phyloP scores from a whole-genome alignment of 2,888 invertebrate genomes.

The Muschampia plurimacula region DNA sequence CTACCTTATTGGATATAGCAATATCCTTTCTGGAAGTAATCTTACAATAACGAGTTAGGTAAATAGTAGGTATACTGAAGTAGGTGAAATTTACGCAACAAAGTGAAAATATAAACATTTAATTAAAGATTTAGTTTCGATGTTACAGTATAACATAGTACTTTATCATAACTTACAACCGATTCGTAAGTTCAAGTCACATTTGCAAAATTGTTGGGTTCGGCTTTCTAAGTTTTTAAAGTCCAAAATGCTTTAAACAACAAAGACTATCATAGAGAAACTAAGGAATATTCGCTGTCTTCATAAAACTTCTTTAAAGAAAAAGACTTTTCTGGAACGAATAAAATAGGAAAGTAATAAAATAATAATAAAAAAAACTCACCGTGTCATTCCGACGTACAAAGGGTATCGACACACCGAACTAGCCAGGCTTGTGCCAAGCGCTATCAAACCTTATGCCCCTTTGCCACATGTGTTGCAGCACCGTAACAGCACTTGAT shows the following conservation, averaged over 20 bases:
- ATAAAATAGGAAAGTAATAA: background rate
- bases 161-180: too few relatives aligned
- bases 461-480: constrained; percentile 80
- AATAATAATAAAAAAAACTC: constrained; percentile 53
- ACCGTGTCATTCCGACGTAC: constrained; percentile 80
- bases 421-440: constrained; percentile 83
- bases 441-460: constrained; percentile 78
- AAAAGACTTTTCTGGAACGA: background rate
- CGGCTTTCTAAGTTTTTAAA: too few relatives aligned
- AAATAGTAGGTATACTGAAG: too few relatives aligned
- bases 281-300: too few relatives aligned
- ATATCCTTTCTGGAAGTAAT: constrained; percentile 13
- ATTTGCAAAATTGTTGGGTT: too few relatives aligned
- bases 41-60: background rate
- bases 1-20: background rate
- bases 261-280: too few relatives aligned
- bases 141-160: too few relatives aligned
- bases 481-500: constrained; percentile 53
- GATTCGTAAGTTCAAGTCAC: too few relatives aligned
- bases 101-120: background rate
- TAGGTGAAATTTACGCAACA: too few relatives aligned
- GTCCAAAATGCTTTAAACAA: too few relatives aligned
- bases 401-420: constrained; percentile 59
- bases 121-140: background rate
- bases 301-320: background rate